These are phyloP conservation scores for Gortyna flavago DNA, from an alignment of 2,888 invertebrate species.

Conservation along the genomic window DNA sequence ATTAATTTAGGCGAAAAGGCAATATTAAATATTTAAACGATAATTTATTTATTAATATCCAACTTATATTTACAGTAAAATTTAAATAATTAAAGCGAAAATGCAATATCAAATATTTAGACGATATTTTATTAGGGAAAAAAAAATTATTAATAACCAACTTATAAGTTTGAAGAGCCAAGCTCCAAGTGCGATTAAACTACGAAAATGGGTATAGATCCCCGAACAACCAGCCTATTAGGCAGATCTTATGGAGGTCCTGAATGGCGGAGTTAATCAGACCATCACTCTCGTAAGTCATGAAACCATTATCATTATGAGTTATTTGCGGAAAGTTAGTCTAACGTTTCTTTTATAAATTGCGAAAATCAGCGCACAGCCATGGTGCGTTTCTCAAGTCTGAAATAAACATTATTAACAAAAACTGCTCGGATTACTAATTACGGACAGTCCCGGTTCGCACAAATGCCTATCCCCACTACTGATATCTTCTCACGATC, in stretches of 20 bases:
- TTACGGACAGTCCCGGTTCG: slow-evolving; percentile 25
- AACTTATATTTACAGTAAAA: no score
- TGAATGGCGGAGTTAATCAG: not conserved
- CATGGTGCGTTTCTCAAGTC: not conserved
- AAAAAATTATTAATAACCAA: no score
- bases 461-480: slow-evolving; percentile 65
- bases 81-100: no score
- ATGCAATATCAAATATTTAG: not conserved
- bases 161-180: no score
- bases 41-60: not conserved
- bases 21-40: not conserved
- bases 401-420: not conserved
- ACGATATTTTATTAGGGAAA: not conserved
- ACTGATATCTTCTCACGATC: slow-evolving; percentile 83
- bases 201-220: not conserved
- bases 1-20: not conserved
- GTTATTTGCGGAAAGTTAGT: not conserved
- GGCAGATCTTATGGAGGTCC: not conserved
- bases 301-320: not conserved
- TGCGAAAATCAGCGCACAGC: not conserved
- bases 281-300: not conserved
- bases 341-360: not conserved
- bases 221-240: not conserved
- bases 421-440: not conserved
- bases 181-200: not conserved